phyloP scores from a whole-genome alignment of 2,797 vertebrate genomes.

The Syngnathus acus region DNA sequence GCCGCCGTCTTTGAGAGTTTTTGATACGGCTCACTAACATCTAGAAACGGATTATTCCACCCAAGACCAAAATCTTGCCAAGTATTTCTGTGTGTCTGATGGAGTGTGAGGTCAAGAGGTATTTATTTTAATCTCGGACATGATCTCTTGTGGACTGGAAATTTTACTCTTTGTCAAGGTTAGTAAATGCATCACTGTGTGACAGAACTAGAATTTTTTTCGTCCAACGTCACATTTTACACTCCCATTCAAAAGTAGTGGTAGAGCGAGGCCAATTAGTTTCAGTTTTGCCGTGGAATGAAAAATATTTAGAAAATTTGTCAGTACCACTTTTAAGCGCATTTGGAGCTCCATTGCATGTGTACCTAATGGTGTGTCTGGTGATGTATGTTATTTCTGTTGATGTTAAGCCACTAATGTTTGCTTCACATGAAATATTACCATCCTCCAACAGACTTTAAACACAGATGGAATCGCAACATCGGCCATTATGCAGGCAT shows the following conservation, averaged over 20 bases:
- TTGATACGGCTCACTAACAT: not conserved
- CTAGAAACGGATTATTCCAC: not conserved
- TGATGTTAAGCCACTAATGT: not conserved
- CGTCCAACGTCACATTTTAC: not conserved
- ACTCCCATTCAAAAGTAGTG: not conserved
- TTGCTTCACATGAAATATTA: not conserved
- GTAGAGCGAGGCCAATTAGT: not conserved
- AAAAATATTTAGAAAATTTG: not conserved
- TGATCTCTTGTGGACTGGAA: not conserved
- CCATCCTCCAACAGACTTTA: not conserved
- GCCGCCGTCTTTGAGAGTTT: not conserved
- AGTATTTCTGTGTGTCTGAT: not conserved
- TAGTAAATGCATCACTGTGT: not conserved
- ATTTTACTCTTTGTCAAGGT: not conserved
- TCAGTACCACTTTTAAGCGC: not conserved
- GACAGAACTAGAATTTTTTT: not conserved
- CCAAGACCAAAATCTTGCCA: not conserved
- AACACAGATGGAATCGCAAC: not conserved
- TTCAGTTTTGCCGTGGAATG: not conserved
- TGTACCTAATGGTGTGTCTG: not conserved
- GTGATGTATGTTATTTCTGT: not conserved
- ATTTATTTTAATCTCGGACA: not conserved
- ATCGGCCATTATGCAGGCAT: constrained; percentile 1
- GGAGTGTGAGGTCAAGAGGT: not conserved
- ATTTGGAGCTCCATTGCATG: not conserved